Evolutionary conservation across 2,888 invertebrate genomes (phyloP).

Genomic region (Adelphocoris suturalis): DNA sequence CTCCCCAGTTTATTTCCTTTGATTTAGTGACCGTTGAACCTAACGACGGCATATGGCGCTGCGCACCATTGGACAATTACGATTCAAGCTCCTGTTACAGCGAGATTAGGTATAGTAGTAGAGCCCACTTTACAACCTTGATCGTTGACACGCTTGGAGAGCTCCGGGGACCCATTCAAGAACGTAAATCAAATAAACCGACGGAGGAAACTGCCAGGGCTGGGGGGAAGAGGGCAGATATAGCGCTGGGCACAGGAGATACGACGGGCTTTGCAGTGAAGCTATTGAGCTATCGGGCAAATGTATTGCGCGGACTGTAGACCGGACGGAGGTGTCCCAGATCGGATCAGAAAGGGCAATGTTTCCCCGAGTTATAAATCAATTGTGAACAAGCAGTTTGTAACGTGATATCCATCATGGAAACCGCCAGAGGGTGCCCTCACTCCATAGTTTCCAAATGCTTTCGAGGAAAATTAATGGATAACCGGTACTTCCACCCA

Average conservation of each 20-base stretch:
- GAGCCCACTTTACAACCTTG: slow-evolving; percentile 21
- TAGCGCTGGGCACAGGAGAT: slow-evolving; percentile 53
- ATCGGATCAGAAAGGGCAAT: slow-evolving; percentile 66
- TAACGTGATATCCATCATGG: slow-evolving; percentile 70
- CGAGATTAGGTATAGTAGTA: slow-evolving; percentile 1
- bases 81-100: slow-evolving; percentile 7
- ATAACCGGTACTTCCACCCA: slow-evolving; percentile 43
- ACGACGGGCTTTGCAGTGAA: slow-evolving; percentile 7
- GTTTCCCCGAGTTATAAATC: slow-evolving; percentile 68
- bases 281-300: slow-evolving; percentile 69
- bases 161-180: slow-evolving; percentile 32
- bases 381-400: slow-evolving; percentile 71
- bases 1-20: no score
- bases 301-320: slow-evolving; percentile 62
- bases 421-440: slow-evolving; percentile 51
- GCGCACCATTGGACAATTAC: slow-evolving; percentile 16
- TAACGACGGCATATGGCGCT: not conserved
- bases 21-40: slow-evolving; percentile 6
- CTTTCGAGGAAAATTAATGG: slow-evolving; percentile 67
- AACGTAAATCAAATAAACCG: slow-evolving; percentile 64
- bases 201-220: no score
- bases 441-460: slow-evolving; percentile 47
- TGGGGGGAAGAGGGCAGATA: slow-evolving; percentile 63
- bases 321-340: slow-evolving; percentile 64
- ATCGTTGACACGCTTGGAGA: slow-evolving; percentile 31